A percentile compares a stretch with the other conserved stretches of the same genome.
Evolutionary conservation across 2,113 vertebrate genomes (phyloP).

Genomic region (Bufo bufo): DNA sequence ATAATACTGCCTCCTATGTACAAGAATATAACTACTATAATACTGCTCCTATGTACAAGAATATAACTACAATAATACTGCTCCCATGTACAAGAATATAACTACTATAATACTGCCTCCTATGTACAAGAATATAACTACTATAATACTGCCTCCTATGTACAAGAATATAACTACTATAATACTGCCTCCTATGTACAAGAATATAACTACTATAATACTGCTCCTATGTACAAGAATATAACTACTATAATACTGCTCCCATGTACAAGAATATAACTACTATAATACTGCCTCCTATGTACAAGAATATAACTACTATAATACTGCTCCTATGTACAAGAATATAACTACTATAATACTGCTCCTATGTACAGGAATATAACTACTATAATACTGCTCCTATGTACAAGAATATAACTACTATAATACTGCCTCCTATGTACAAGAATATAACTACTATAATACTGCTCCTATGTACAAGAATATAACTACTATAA

Average conservation of each 20-base stretch:
- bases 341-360: conserved; percentile 15
- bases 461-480: conserved; percentile 15
- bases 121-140: neutral
- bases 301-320: conserved; percentile 6
- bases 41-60: too few species aligned
- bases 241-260: neutral
- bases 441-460: conserved; percentile 15
- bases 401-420: conserved; percentile 4
- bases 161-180: neutral
- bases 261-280: neutral
- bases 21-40: too few species aligned
- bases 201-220: neutral
- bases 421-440: conserved; percentile 8
- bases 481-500: conserved; percentile 14
- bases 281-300: neutral
- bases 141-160: neutral
- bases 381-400: conserved; percentile 8
- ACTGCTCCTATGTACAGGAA: conserved; percentile 5
- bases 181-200: neutral
- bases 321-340: neutral
- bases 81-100: too few species aligned
- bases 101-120: too few species aligned
- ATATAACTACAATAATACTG: too few species aligned
- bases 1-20: too few species aligned
- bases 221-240: neutral